Conservation (phyloP, 1,140 invertebrate species). For the Drosophila melanogaster region DNA sequence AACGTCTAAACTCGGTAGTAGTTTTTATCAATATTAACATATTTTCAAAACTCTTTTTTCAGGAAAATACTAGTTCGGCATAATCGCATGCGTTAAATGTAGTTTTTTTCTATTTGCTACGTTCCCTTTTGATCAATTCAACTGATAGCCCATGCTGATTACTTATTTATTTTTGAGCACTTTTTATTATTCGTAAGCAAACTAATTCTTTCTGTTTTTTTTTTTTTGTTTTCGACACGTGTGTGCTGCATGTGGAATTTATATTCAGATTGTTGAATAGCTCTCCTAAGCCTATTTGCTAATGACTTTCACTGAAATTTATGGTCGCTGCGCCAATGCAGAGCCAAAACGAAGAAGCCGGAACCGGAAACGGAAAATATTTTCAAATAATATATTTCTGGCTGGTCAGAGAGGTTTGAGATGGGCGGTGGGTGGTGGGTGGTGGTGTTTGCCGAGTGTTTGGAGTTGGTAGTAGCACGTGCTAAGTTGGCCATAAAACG, state of each 20-base stretch:
- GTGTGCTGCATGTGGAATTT: conserved; percentile 20
- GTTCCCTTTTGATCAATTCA: not conserved
- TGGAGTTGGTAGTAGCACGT: conserved; percentile 29
- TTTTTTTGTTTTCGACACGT: conserved; percentile 4
- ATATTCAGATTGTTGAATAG: conserved; percentile 32
- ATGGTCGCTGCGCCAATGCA: conserved; percentile 48
- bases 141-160: not conserved
- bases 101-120: not conserved
- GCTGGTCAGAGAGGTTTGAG: conserved; percentile 8
- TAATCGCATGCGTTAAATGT: no score
- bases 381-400: conserved; percentile 53
- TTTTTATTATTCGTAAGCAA: not conserved
- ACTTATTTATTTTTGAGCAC: conserved; percentile 11
- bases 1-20: no score
- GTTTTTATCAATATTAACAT: no score
- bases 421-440: not conserved
- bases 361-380: conserved; percentile 33
- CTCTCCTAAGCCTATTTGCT: conserved; percentile 49
- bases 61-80: no score
- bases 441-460: not conserved
- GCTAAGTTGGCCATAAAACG: conserved; percentile 68
- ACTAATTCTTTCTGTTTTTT: not conserved
- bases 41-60: no score
- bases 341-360: conserved; percentile 21
- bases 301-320: conserved; percentile 64